phyloP scores from a whole-genome alignment of 2,797 vertebrate species.

The Rhinogobio ventralis region DNA sequence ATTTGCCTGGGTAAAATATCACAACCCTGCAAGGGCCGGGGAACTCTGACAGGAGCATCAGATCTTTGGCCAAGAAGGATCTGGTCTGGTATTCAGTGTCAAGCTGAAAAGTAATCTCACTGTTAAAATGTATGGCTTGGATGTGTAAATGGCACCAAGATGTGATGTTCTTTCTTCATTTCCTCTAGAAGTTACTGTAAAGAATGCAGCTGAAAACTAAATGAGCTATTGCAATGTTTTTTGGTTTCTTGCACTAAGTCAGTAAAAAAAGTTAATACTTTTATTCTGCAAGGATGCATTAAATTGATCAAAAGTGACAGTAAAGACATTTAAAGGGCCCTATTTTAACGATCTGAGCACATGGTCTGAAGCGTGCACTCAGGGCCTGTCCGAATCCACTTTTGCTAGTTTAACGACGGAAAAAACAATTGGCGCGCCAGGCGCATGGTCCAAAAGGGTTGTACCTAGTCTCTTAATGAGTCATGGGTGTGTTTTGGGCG shows the following conservation, averaged over 20 bases:
- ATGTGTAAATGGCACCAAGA: constrained; percentile 62
- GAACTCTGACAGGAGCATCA: constrained; percentile 61
- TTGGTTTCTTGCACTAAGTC: not conserved
- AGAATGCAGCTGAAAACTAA: constrained; percentile 4
- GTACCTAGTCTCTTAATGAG: no score
- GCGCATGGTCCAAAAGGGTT: no score
- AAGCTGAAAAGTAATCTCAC: constrained; percentile 60
- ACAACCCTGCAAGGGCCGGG: constrained; percentile 60
- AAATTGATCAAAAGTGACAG: not conserved
- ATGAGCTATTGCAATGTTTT: not conserved
- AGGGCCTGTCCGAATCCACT: no score
- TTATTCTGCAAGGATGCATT: not conserved
- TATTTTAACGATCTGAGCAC: no score
- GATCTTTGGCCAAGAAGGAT: constrained; percentile 66
- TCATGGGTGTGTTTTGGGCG: no score
- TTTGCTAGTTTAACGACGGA: no score
- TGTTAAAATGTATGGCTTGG: constrained; percentile 54
- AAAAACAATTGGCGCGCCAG: no score
- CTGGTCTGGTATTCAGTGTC: constrained; percentile 54
- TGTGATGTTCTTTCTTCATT: constrained; percentile 40
- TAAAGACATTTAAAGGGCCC: not conserved
- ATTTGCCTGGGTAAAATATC: constrained; percentile 71
- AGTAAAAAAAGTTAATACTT: not conserved
- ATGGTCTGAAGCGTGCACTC: no score
- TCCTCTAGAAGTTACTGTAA: constrained; percentile 5